phyloP scores from a whole-genome alignment of 2,888 invertebrate genomes.

The Parnassius orleans region DNA sequence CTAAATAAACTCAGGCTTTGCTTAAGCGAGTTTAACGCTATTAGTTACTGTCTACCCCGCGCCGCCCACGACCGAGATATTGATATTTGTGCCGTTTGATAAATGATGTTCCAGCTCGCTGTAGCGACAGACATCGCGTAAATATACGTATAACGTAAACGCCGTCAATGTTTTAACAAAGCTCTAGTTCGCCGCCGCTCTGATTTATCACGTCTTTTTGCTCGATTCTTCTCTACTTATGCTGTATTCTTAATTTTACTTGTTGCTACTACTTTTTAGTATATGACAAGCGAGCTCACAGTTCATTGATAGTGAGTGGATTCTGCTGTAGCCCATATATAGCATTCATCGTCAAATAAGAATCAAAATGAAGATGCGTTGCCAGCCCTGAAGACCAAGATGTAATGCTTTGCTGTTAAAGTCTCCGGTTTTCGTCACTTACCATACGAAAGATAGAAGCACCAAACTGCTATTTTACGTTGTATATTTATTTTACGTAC shows the following conservation, averaged over 20 bases:
- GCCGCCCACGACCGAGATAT: conserved; percentile 53
- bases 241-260: not conserved
- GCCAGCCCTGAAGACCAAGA: too few species aligned
- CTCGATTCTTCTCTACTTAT: not conserved
- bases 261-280: too few species aligned
- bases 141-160: conserved; percentile 44
- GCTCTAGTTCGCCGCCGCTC: conserved; percentile 30
- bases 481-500: too few species aligned
- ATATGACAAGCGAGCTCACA: too few species aligned
- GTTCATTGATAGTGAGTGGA: too few species aligned
- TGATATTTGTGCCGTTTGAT: conserved; percentile 68
- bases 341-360: too few species aligned
- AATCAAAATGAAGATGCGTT: too few species aligned
- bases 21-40: conserved; percentile 39
- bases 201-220: conserved; percentile 20
- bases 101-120: conserved; percentile 56
- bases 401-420: too few species aligned
- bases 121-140: conserved; percentile 41
- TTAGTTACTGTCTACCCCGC: conserved; percentile 62
- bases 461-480: too few species aligned
- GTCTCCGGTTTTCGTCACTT: too few species aligned
- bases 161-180: conserved; percentile 41
- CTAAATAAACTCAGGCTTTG: not conserved
- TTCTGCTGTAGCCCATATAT: too few species aligned
- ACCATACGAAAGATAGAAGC: too few species aligned